Conservation (phyloP, 2,797 vertebrate genomes). For the Typhlichthys subterraneus region DNA sequence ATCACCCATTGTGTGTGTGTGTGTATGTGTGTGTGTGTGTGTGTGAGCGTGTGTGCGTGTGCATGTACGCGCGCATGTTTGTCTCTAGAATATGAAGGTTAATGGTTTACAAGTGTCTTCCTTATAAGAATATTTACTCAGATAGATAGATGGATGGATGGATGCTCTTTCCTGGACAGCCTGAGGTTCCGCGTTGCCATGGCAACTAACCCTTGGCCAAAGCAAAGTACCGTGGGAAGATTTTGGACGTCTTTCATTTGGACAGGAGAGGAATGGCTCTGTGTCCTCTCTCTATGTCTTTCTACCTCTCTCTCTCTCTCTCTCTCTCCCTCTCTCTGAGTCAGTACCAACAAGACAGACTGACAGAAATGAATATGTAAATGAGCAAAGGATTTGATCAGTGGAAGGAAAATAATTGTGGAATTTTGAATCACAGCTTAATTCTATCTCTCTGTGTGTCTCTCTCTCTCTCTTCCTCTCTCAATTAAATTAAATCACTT, state of each 20-base stretch:
- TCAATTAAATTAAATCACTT: too few species aligned
- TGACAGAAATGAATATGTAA: too few species aligned
- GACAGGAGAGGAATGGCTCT: conserved; percentile 42
- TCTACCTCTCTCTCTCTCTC: neutral
- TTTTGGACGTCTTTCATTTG: conserved; percentile 51
- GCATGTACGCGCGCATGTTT: conserved; percentile 6
- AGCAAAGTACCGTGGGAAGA: conserved; percentile 61
- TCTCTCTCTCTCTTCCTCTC: conserved; percentile 2
- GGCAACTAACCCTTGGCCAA: conserved; percentile 48
- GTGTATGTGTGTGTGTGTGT: conserved; percentile 35
- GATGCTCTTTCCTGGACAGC: conserved; percentile 25
- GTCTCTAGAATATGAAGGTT: conserved; percentile 3
- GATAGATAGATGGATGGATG: neutral
- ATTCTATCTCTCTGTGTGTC: neutral
- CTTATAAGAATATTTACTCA: neutral
- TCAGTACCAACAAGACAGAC: conserved; percentile 9
- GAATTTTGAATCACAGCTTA: too few species aligned
- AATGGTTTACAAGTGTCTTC: conserved; percentile 3
- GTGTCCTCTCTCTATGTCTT: conserved; percentile 1
- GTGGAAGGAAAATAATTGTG: neutral
- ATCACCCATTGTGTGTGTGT: conserved; percentile 21
- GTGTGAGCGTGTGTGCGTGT: conserved; percentile 42
- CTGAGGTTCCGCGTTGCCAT: conserved; percentile 30
- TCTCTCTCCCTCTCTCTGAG: neutral
- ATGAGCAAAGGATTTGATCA: neutral